A percentile compares a stretch with the other conserved stretches of the same genome.
phyloP scores from a whole-genome alignment of 2,113 vertebrate genomes.

The human (Homo sapiens) region GRCh38 chr15:26527501-26528000 shows the following conservation, averaged over 20 bases:
- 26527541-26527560: neutral
- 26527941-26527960: neutral
- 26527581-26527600: neutral
- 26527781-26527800: neutral
- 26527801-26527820: neutral
- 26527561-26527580: neutral
- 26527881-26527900: neutral
- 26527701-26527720: neutral
- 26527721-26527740: neutral
- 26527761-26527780: neutral
- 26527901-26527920: neutral
- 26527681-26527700: neutral
- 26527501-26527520: neutral
- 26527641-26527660: neutral
- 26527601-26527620: neutral
- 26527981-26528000: neutral
- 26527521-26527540: neutral
- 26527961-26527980: neutral
- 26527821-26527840: neutral
- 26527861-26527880: neutral
- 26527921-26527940: neutral
- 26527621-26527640: neutral
- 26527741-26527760: neutral
- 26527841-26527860: neutral
- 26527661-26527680: neutral